phyloP scores from a whole-genome alignment of 2,888 invertebrate species.

The Hypolimnas misippus region DNA sequence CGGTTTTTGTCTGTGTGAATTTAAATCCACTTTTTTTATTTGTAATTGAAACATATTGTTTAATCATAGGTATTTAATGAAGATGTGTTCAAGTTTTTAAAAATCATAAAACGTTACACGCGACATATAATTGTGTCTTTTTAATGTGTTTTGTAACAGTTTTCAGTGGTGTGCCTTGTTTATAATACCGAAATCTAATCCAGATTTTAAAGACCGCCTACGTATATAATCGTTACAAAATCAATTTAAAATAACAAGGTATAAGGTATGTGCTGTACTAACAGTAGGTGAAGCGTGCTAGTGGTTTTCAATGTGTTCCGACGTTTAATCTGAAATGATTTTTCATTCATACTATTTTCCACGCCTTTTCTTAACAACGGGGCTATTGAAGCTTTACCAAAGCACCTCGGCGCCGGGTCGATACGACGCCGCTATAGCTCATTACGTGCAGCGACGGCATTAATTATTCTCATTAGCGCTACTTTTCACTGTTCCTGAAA shows the following conservation, averaged over 20 bases:
- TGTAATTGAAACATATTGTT: too few species aligned
- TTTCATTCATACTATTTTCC: neutral
- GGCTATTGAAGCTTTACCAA: slow-evolving; percentile 22
- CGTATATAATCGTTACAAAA: too few species aligned
- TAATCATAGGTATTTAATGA: too few species aligned
- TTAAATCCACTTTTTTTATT: too few species aligned
- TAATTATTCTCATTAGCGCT: slow-evolving; percentile 53
- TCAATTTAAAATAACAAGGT: neutral
- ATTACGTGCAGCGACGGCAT: slow-evolving; percentile 48
- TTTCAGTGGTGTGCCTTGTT: too few species aligned
- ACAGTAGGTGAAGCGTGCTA: neutral
- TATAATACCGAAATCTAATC: too few species aligned
- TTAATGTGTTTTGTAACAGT: too few species aligned
- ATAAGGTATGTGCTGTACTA: neutral
- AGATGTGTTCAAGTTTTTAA: too few species aligned
- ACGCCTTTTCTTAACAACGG: slow-evolving; percentile 17
- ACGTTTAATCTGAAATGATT: neutral
- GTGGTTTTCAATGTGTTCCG: neutral
- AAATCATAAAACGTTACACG: too few species aligned
- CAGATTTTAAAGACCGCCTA: too few species aligned
- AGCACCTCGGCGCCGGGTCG: slow-evolving; percentile 38
- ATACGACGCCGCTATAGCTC: slow-evolving; percentile 49
- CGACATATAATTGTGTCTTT: too few species aligned
- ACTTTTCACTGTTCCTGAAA: slow-evolving; percentile 32
- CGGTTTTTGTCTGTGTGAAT: too few species aligned